Percentiles rank a stretch among this genome's conserved stretches.
These are phyloP conservation scores for Ornithoptera priamus DNA, from an alignment of 2,888 invertebrate genomes.

Conservation along the genomic window DNA sequence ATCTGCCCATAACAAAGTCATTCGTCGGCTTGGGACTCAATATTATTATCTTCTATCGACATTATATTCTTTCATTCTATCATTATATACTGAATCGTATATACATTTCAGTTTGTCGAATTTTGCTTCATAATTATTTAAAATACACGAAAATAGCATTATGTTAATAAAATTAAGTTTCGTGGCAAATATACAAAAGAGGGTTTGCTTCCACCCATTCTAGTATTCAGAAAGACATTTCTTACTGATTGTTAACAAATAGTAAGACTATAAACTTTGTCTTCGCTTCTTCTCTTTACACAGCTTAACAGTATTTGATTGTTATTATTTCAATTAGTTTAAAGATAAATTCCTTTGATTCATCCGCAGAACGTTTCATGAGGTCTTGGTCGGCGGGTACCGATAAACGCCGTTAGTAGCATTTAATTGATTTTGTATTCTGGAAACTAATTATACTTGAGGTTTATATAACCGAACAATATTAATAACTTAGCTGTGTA, in stretches of 20 bases:
- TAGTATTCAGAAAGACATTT: background rate
- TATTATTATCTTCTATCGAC: no score
- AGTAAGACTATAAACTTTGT: slow-evolving; percentile 26
- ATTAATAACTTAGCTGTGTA: slow-evolving; percentile 65
- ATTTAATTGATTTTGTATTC: slow-evolving; percentile 76
- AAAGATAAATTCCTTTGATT: slow-evolving; percentile 54
- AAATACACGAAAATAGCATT: no score
- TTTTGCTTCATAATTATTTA: no score
- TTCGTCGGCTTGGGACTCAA: no score
- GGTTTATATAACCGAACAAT: slow-evolving; percentile 70
- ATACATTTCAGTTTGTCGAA: no score
- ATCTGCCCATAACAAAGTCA: no score
- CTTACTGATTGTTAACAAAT: slow-evolving; percentile 31
- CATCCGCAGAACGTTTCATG: slow-evolving; percentile 58
- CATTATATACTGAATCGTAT: no score
- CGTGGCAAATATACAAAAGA: slow-evolving; percentile 21
- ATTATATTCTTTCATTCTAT: no score
- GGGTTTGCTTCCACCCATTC: slow-evolving; percentile 8
- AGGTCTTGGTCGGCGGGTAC: slow-evolving; percentile 56
- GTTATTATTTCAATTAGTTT: slow-evolving; percentile 38
- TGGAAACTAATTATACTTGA: slow-evolving; percentile 76
- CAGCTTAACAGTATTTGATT: slow-evolving; percentile 30
- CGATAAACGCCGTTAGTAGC: slow-evolving; percentile 52
- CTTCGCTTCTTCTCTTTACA: slow-evolving; percentile 29
- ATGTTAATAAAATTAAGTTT: slow-evolving; percentile 6